Conservation (phyloP, 2,113 vertebrate genomes). For the Pagrus major region DNA sequence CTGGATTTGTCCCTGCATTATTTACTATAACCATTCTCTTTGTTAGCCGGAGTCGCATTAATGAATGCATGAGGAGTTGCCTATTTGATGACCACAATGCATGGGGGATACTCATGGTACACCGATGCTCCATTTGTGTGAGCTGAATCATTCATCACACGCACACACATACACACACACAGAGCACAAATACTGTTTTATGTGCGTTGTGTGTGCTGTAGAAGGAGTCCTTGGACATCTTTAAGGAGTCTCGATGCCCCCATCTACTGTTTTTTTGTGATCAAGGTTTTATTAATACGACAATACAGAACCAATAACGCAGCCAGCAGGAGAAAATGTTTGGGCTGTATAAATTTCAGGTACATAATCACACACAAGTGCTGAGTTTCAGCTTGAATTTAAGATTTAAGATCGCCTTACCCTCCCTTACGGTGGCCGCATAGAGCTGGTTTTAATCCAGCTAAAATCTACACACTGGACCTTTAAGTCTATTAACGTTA, state of each 20-base stretch:
- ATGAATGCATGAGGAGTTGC: constrained; percentile 80
- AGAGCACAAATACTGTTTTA: constrained; percentile 19
- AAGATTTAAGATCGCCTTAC: too few species aligned
- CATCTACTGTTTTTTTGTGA: background rate
- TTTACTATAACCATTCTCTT: constrained; percentile 75
- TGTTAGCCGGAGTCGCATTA: constrained; percentile 73
- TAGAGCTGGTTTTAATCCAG: too few species aligned
- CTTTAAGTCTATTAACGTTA: too few species aligned
- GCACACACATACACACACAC: constrained; percentile 21
- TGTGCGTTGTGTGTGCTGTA: background rate
- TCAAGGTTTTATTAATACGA: background rate
- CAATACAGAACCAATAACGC: background rate
- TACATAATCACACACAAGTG: background rate
- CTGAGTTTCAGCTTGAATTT: constrained; percentile 15
- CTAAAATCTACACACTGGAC: too few species aligned
- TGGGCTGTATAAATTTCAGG: background rate
- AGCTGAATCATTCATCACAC: constrained; percentile 74
- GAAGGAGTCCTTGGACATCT: constrained; percentile 33
- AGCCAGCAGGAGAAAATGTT: background rate
- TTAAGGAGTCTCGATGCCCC: constrained; percentile 7
- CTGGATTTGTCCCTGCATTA: constrained; percentile 73
- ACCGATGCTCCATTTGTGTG: constrained; percentile 77
- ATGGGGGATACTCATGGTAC: constrained; percentile 67
- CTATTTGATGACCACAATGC: constrained; percentile 78
- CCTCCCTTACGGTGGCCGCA: too few species aligned